phyloP scores from a whole-genome alignment of 2,797 vertebrate genomes.

The Leuciscus waleckii region DNA sequence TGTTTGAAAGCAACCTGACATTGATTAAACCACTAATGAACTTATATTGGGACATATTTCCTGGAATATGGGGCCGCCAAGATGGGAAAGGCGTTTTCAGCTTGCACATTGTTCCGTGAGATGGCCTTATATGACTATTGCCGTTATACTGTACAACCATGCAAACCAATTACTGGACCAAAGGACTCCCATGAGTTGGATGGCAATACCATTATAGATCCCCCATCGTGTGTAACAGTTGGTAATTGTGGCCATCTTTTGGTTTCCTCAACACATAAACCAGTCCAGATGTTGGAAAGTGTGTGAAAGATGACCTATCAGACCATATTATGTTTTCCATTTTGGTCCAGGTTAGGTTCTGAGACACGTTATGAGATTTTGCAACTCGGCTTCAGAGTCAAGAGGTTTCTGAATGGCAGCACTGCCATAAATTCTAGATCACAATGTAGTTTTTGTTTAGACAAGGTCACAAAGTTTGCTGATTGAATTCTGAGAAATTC shows the following conservation, averaged over 20 bases:
- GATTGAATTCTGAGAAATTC: constrained; percentile 65
- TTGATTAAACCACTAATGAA: neutral
- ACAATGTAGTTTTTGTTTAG: constrained; percentile 68
- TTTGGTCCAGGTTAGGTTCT: constrained; percentile 60
- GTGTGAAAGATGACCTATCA: constrained; percentile 74
- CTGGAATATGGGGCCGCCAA: neutral
- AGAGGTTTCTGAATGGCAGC: constrained; percentile 33
- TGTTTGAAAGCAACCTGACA: neutral
- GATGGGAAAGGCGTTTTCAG: neutral
- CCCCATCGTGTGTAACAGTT: constrained; percentile 67
- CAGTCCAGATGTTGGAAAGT: constrained; percentile 69
- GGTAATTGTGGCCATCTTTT: constrained; percentile 66
- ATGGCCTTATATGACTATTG: constrained; percentile 5
- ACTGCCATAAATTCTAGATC: constrained; percentile 18
- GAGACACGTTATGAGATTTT: constrained; percentile 65
- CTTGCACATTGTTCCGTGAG: neutral
- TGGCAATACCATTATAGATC: constrained; percentile 51
- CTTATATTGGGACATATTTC: neutral
- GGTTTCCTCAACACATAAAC: constrained; percentile 70
- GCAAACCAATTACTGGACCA: constrained; percentile 15
- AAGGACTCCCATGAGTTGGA: constrained; percentile 13
- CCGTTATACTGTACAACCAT: neutral
- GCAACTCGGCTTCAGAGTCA: neutral
- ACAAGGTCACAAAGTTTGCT: constrained; percentile 77
- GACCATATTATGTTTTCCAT: constrained; percentile 67